Base-by-base conservation (phyloP, 2,888 invertebrate genomes). In the Andrena flavipes region DNA sequence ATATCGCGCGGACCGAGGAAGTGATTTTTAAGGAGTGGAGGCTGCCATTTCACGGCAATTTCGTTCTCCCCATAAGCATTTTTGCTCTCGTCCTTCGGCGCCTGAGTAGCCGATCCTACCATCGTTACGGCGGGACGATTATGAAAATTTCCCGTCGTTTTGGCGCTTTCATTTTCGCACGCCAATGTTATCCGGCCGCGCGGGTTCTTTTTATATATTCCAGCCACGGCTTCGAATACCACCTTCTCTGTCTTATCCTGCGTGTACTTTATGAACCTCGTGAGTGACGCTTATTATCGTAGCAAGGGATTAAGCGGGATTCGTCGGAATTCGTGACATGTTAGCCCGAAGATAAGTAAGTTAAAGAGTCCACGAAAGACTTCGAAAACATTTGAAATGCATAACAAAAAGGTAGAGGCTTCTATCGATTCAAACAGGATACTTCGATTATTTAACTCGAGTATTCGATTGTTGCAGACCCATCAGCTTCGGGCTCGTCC, bases 401-500 rank as follows among this genome's bases (percentile, higher is more conserved):
- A 16, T 42, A 4, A 42, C 4, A 16, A 16, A 42, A 42, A 42
- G 42, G 16, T 16, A 42, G 42, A 42, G 4, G 42, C 4, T 42
- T 42, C 16, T 13, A 42, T 42, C 16, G 16, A 5, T 16, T 16
- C 42, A 42, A 42, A 5, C 42, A 16, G 42, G 16, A 42, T 42
- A 5, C 5, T 42, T 42, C 42, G 42, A 16, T 16, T 42, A 42
- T 42, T 4, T 42, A 42, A 33, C 26, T 5, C 7, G 23, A 20
- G 23, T 2, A 3, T 20, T 5, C 33, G 0, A 23, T 23, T 30
- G 62, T 87, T 89, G n/a, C 87, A 93, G 93, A 93, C 87, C 91
- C 91, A 16, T 93, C 93, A 49, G 93, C 91, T 0, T 93, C 93
- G 5, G 93, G 90, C 8, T 93, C 93, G 7, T 93, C 93, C 29